These are phyloP conservation scores for Zootoca vivipara DNA, from an alignment of 2,113 vertebrate species.

Conservation along the genomic window DNA sequence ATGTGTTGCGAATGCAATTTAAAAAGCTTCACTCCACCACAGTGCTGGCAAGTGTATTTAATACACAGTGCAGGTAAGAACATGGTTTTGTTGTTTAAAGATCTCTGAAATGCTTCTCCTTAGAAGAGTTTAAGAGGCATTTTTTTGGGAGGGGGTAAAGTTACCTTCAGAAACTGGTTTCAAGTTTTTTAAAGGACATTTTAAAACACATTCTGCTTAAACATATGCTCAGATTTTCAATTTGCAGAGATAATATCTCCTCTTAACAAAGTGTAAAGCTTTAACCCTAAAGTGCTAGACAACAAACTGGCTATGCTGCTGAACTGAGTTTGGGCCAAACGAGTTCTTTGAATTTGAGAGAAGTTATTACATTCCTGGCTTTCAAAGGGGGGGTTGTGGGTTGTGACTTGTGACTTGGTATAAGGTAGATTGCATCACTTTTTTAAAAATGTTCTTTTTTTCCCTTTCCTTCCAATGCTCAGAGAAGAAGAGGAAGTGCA, in stretches of 20 bases:
- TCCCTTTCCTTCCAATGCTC: background rate
- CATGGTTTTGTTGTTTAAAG: background rate
- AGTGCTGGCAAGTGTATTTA: background rate
- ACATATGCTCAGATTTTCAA: background rate
- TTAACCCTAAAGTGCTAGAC: background rate
- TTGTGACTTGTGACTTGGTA: background rate
- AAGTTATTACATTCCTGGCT: background rate
- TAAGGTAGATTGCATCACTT: background rate
- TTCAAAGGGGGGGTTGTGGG: background rate
- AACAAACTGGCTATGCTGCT: background rate
- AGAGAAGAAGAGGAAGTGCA: background rate
- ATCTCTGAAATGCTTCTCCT: background rate
- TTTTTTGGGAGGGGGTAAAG: too few species aligned
- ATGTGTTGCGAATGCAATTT: background rate
- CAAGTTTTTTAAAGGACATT: background rate
- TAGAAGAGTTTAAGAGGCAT: background rate
- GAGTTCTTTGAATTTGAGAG: background rate
- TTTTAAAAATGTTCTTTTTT: background rate
- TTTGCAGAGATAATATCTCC: background rate
- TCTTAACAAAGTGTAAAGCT: background rate
- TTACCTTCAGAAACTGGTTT: slow-evolving; percentile 20
- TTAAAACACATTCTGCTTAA: background rate
- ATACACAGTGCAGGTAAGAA: background rate
- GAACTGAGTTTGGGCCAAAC: background rate
- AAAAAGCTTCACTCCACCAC: background rate